Percentiles rank a stretch among this genome's conserved stretches.
phyloP scores from a whole-genome alignment of 30 jellyfish, hydroid and myxozoan species.

The Hydractinia echinata region DNA sequence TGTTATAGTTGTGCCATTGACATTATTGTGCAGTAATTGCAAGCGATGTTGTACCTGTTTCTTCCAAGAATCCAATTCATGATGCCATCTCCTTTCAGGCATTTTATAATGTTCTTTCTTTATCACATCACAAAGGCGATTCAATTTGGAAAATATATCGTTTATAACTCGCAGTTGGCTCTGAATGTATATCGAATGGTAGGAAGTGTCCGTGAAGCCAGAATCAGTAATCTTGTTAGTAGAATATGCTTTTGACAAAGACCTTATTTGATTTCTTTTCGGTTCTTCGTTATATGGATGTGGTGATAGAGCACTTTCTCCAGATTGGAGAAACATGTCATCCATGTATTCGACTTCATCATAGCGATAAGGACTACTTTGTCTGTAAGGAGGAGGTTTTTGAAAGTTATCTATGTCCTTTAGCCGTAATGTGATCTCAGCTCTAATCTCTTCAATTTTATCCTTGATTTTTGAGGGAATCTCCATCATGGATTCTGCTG shows the following conservation, averaged over 20 bases:
- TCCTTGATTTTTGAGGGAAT: background rate
- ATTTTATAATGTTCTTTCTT: background rate
- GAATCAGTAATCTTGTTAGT: background rate
- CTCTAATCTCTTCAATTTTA: background rate
- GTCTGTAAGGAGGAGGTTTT: too few relatives aligned
- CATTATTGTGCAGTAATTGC: background rate
- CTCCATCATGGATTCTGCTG: background rate
- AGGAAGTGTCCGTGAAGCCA: background rate
- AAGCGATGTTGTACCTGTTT: background rate
- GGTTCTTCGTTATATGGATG: too few relatives aligned
- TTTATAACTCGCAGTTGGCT: slow-evolving; percentile 8
- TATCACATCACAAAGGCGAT: background rate
- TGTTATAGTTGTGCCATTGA: background rate
- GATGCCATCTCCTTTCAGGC: background rate
- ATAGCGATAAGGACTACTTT: too few relatives aligned
- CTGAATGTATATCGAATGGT: background rate
- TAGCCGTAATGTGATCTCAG: background rate
- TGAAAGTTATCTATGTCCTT: background rate
- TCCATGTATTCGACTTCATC: too few relatives aligned
- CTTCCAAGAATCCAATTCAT: background rate
- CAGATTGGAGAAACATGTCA: too few relatives aligned
- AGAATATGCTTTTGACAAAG: too few relatives aligned
- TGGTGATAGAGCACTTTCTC: too few relatives aligned
- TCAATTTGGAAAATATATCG: background rate
- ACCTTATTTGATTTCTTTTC: too few relatives aligned